A percentile compares a stretch with the other conserved stretches of the same genome.
Evolutionary conservation across 2,888 invertebrate species (phyloP).

Genomic region (Temnothorax rugatulus): DNA sequence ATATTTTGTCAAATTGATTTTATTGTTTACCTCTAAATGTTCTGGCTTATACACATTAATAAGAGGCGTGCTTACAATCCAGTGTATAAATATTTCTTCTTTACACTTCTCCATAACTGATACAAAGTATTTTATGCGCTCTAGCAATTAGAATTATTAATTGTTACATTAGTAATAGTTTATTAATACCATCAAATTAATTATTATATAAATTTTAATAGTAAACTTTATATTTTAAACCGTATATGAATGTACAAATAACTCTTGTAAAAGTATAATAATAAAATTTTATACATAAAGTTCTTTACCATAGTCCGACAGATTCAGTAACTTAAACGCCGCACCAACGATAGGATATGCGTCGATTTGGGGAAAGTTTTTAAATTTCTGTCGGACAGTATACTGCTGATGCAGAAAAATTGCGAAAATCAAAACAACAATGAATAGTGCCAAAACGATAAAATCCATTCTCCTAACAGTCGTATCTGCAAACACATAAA

Average conservation of each 20-base stretch:
- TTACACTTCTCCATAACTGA: neutral
- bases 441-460: neutral
- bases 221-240: neutral
- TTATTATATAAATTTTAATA: neutral
- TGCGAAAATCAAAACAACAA: neutral
- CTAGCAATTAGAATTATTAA: neutral
- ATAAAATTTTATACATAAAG: neutral
- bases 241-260: neutral
- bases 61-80: conserved; percentile 69
- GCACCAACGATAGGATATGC: neutral
- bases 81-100: conserved; percentile 71
- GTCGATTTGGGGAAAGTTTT: neutral
- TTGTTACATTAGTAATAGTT: neutral
- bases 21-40: conserved; percentile 74
- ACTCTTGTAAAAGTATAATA: neutral
- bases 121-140: neutral
- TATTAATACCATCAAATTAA: neutral
- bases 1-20: neutral
- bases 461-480: conserved; percentile 12
- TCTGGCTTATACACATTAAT: conserved; percentile 75
- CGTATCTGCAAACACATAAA: neutral
- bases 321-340: neutral
- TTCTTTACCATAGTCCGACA: neutral
- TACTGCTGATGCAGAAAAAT: neutral
- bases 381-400: conserved; percentile 4